phyloP scores from a whole-genome alignment of 2,113 vertebrate genomes.

The Oryzias melastigma region DNA sequence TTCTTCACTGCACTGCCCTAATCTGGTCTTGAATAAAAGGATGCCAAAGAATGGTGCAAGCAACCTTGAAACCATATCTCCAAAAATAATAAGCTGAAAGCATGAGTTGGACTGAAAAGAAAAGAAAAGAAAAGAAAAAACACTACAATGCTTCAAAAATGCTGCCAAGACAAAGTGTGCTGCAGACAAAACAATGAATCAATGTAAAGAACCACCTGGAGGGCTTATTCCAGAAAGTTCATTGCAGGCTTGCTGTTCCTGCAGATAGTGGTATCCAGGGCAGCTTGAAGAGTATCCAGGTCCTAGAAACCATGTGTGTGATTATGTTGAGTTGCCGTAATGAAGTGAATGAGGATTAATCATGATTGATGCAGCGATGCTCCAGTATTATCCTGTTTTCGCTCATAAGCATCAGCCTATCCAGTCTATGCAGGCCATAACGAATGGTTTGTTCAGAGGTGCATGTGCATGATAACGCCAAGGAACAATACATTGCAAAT shows the following conservation, averaged over 20 bases:
- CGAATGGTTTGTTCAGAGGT: too few relatives aligned
- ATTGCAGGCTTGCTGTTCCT: conserved; percentile 38
- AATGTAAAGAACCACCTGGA: conserved; percentile 69
- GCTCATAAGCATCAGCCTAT: background rate
- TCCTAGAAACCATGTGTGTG: conserved; percentile 57
- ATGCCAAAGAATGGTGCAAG: conserved; percentile 23
- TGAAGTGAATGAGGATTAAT: conserved; percentile 55
- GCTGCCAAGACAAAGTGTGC: conserved; percentile 66
- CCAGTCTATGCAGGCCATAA: too few relatives aligned
- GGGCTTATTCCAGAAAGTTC: conserved; percentile 55
- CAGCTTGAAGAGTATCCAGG: conserved; percentile 35
- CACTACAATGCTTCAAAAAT: conserved; percentile 53
- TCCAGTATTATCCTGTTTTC: conserved; percentile 19
- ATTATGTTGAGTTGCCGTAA: conserved; percentile 55
- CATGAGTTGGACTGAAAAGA: conserved; percentile 33
- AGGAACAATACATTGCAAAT: conserved; percentile 40
- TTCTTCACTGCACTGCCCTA: conserved; percentile 14
- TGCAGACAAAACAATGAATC: conserved; percentile 71
- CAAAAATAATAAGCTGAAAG: conserved; percentile 63
- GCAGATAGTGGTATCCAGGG: conserved; percentile 60
- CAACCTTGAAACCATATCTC: conserved; percentile 62
- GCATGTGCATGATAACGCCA: too few relatives aligned
- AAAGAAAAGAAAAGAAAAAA: conserved; percentile 45
- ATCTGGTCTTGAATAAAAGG: conserved; percentile 21
- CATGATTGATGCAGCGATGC: conserved; percentile 37